Base-by-base conservation (phyloP, 2,888 invertebrate species). In the Epicampocera succincta region DNA sequence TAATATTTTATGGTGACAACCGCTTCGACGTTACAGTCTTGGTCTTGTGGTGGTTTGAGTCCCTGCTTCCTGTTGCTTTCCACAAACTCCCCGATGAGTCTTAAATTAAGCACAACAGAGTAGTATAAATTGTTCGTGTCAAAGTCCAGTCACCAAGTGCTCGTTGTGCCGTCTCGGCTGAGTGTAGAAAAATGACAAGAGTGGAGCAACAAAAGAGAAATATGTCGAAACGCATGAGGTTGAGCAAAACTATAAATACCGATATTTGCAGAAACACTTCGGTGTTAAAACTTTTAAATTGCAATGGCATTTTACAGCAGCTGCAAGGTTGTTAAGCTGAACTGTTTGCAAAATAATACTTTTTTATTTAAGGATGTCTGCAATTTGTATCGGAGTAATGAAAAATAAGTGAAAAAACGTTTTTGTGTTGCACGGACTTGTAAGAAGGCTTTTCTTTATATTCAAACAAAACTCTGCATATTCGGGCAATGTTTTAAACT, bases 11-110 rank as follows among this genome's bases (percentile, higher is more conserved):
- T 44, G 19, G 15, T 38, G 33, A 65, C 17, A 56, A 21, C 56
- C 40, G 25, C 25, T 2, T 56, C 48, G 40, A 48, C 8, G 19
- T 9, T 17, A 1, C 33, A 44, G 17, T 44, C 8, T 44, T 74
- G 46, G 44, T 56, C 56, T 13, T n/a, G n/a, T 44, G 54, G 44
- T 58, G 17, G 11, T 48, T 58, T 56, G 25, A 33, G 38, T 25
- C 12, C n/a, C 13, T 42, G 29, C 19, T n/a, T 29, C n/a, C 38
- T 33, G 44, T 44, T 63, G 21, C 11, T 3, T 8, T 33, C 3
- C 25, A 25, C 0, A 44, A 54, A 73, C 54, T 73, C 73, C 54
- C 63, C 46, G 54, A 63, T 63, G 73, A 54, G 33, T 63, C 54
- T 44, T 44, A 21, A 63, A 73, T 73, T 56, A 54, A 46, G 15